Evolutionary conservation across 2,888 invertebrate species (phyloP), one percentile per base, ranked within the genome.

Genomic region (Philaethria dido): DNA sequence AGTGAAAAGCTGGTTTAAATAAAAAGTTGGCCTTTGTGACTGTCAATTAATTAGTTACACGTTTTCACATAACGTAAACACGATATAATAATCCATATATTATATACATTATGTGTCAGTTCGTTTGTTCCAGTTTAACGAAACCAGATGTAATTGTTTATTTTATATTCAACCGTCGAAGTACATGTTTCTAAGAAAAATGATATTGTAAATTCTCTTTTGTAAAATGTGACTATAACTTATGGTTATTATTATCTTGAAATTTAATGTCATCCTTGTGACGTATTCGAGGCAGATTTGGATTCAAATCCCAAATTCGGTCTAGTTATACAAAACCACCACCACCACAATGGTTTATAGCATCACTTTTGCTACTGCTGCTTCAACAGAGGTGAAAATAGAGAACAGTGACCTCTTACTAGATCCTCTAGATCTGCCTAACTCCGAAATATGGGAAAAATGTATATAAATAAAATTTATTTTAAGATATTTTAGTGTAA

Each of bases 141-240:
- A 57, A 22, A 22, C 57, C 57, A 42, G 39, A 57, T 57, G 39
- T 39, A 11, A 22, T 39, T 22, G 22, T 55, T 55, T 55, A 55
- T 39, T 20, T 55, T 39, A 39, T 55, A 9, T 39, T 55, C 0
- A 55, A 22, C 11, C 39, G 14, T 55, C 36, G 20, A 55, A 16
- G 16, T 33, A 52, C 11, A 22, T 52, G 33, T 29, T 33, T 36
- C 33, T 18, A 33, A 14, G 20, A 39, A 39, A 20, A 9, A 20
- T 14, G 14, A 6, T 39, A 5, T 25, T 29, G 50, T 52, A 29
- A 52, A 16, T 29, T 52, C 3, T 29, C 6, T 50, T 25, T 16
- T 16, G 50, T 52, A 16, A 52, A 52, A 9, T 16, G 3, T 52
- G n/a, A 50, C 2, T 50, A 25, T 50, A 9, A 16, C 16, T 16